Evolutionary conservation across 2,113 vertebrate species (phyloP).

Genomic region (Laticauda colubrina): DNA sequence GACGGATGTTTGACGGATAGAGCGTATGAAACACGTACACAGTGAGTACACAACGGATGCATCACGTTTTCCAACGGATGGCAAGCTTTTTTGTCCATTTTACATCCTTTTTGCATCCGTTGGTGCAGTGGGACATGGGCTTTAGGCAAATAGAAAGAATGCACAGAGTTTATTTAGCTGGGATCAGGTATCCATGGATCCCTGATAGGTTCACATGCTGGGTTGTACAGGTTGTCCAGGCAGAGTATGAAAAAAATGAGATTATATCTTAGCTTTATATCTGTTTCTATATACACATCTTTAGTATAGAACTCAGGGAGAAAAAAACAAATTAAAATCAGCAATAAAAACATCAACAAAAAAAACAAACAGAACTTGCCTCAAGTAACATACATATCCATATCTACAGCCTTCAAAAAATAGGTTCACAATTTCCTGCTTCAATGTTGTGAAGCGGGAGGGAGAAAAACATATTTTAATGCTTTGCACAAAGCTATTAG

Average conservation of each 20-base stretch:
- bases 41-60: too few relatives aligned
- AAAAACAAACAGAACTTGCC: background rate
- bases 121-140: too few relatives aligned
- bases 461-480: background rate
- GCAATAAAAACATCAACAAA: background rate
- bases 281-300: background rate
- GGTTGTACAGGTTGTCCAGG: background rate
- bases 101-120: too few relatives aligned
- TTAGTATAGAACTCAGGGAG: background rate
- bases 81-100: too few relatives aligned
- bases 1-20: too few relatives aligned
- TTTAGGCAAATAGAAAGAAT: background rate
- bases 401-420: background rate
- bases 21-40: too few relatives aligned
- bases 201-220: background rate
- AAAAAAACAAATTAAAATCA: background rate
- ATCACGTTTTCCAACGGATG: too few relatives aligned
- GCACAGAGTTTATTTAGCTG: background rate
- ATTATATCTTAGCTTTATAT: background rate
- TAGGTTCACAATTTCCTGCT: background rate
- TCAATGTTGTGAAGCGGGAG: rapidly evolving
- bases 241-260: background rate
- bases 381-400: background rate
- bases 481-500: background rate
- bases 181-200: background rate